Evolutionary conservation across 1,140 invertebrate genomes (phyloP).

Genomic region (Thaumetopoea pityocampa): DNA sequence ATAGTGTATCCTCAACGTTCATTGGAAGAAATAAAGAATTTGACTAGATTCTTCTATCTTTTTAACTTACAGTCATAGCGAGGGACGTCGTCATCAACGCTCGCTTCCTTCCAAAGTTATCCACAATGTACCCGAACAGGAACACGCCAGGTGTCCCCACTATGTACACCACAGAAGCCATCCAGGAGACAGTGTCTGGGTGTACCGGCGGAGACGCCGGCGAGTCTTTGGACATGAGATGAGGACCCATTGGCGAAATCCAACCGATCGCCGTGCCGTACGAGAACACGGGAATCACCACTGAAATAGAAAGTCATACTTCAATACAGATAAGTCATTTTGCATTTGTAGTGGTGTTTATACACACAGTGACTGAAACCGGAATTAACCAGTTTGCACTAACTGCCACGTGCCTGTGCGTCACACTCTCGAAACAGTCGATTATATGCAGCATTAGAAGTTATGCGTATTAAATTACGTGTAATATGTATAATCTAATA

Average conservation of each 20-base stretch:
- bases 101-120: constrained; percentile 59
- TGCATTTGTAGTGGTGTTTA: no score
- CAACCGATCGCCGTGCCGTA: constrained; percentile 60
- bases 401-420: no score
- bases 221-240: constrained; percentile 47
- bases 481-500: no score
- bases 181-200: constrained; percentile 59
- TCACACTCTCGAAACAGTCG: no score
- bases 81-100: constrained; percentile 54
- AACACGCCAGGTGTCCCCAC: constrained; percentile 58
- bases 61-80: constrained; percentile 49
- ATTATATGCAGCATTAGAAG: no score
- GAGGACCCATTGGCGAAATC: constrained; percentile 61
- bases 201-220: constrained; percentile 44
- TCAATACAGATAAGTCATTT: no score
- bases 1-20: no score
- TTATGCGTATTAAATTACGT: no score
- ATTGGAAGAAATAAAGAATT: no score
- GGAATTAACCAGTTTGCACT: no score
- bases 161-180: constrained; percentile 59
- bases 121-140: constrained; percentile 55
- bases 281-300: constrained; percentile 60
- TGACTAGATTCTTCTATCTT: no score
- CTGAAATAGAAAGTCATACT: constrained; percentile 34
- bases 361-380: no score